phyloP scores from a whole-genome alignment of 2,113 vertebrate species.

The Corydoras maculifer region DNA sequence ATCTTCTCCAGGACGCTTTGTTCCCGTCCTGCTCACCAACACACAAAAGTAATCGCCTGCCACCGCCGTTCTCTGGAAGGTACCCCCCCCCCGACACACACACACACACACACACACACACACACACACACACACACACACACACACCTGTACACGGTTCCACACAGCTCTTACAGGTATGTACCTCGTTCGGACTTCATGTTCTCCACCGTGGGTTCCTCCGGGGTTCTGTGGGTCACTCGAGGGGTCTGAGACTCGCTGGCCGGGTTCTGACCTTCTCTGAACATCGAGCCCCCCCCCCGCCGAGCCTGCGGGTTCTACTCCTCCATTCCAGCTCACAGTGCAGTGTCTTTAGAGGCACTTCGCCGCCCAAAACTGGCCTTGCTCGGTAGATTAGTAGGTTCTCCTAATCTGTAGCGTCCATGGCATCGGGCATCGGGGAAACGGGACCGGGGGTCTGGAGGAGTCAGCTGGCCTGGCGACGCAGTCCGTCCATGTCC shows the following conservation, averaged over 20 bases:
- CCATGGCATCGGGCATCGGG: too few relatives aligned
- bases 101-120: constrained; percentile 22
- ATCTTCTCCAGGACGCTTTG: too few relatives aligned
- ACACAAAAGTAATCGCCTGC: too few relatives aligned
- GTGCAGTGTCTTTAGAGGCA: not conserved
- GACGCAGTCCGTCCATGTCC: too few relatives aligned
- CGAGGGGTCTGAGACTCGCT: constrained; percentile 27
- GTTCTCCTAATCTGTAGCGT: not conserved
- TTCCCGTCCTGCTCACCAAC: too few relatives aligned
- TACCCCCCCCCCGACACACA: not conserved
- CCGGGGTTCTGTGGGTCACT: constrained; percentile 30
- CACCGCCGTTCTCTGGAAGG: too few relatives aligned
- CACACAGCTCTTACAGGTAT: not conserved
- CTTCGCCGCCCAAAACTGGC: not conserved
- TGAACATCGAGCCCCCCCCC: not conserved
- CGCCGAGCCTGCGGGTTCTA: not conserved
- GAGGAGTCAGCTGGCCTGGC: too few relatives aligned
- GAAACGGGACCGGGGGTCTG: too few relatives aligned
- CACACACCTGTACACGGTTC: not conserved
- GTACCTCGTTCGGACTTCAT: constrained; percentile 96
- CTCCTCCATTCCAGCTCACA: not conserved
- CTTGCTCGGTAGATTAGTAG: not conserved
- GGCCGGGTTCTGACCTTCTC: not conserved
- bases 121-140: not conserved
- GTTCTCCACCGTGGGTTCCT: constrained; percentile 62